These are phyloP conservation scores for Rhyacophila evoluta DNA, from an alignment of 2,888 invertebrate species.

Conservation along the genomic window DNA sequence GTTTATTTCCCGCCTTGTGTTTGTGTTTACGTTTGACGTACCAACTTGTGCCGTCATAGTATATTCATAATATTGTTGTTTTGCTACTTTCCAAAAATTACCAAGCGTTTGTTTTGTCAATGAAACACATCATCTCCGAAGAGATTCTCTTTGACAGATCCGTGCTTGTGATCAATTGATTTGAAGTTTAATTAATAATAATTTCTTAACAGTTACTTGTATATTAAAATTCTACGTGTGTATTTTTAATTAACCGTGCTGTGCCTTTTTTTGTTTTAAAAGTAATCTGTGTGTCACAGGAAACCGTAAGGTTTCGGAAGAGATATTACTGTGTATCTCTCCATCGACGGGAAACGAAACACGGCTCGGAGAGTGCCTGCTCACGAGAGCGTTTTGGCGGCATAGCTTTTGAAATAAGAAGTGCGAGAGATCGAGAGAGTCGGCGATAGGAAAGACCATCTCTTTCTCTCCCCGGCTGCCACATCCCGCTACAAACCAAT, in stretches of 20 bases:
- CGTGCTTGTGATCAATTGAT: not conserved
- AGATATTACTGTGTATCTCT: constrained; percentile 10
- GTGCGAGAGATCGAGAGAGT: constrained; percentile 40
- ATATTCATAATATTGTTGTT: constrained; percentile 24
- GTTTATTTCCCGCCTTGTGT: constrained; percentile 30
- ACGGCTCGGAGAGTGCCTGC: constrained; percentile 26
- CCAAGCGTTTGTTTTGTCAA: not conserved
- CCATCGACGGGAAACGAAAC: constrained; percentile 11
- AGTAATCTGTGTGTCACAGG: constrained; percentile 27
- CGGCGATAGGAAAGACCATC: constrained; percentile 6
- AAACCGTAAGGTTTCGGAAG: constrained; percentile 36
- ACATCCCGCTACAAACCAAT: constrained; percentile 34
- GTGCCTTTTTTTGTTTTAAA: constrained; percentile 10
- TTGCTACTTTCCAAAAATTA: not conserved
- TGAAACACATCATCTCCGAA: not conserved
- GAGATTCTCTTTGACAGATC: not conserved
- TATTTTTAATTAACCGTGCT: not conserved
- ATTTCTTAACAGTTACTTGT: not conserved
- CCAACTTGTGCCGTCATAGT: not conserved
- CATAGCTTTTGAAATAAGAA: constrained; percentile 46
- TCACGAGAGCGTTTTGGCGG: constrained; percentile 45
- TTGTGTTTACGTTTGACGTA: constrained; percentile 45
- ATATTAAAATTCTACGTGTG: not conserved
- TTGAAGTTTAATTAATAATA: constrained; percentile 26
- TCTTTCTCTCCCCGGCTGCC: constrained; percentile 29